Evolutionary conservation across 2,888 invertebrate species (phyloP).

Genomic region (Augiades crinisus): DNA sequence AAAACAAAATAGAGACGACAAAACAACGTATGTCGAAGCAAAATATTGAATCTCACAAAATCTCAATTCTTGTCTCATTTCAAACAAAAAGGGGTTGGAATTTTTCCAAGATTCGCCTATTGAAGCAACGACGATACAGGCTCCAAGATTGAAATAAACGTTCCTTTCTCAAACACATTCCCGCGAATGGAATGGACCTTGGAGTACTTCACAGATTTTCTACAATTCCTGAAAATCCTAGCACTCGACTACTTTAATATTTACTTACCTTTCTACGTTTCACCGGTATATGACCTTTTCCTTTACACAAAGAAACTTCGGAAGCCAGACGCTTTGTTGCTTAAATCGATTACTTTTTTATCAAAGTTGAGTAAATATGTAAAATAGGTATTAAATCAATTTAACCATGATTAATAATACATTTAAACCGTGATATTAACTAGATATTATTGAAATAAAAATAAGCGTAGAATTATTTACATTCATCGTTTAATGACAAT

Average conservation of each 20-base stretch:
- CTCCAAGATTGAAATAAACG: constrained; percentile 32
- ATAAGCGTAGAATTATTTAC: background rate
- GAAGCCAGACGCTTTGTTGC: background rate
- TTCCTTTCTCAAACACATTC: constrained; percentile 33
- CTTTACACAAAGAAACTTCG: background rate
- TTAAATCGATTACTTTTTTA: background rate
- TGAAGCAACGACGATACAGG: constrained; percentile 22
- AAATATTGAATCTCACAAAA: constrained; percentile 14
- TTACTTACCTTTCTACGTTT: constrained; percentile 11
- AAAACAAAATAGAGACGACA: too few relatives aligned
- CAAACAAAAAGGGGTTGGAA: constrained; percentile 25
- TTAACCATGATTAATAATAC: too few relatives aligned
- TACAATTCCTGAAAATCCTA: constrained; percentile 16
- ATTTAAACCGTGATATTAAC: background rate
- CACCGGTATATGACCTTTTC: constrained; percentile 1
- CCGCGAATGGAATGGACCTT: constrained; percentile 30
- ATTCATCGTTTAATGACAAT: constrained; percentile 9
- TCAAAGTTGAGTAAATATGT: too few relatives aligned
- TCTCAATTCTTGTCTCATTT: constrained; percentile 14
- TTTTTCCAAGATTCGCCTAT: constrained; percentile 26
- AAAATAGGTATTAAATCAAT: too few relatives aligned
- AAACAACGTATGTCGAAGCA: background rate
- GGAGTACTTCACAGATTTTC: constrained; percentile 30
- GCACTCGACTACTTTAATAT: constrained; percentile 15
- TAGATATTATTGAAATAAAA: background rate